A percentile compares a stretch with the other conserved stretches of the same genome.
Conservation (phyloP, 92 coral and sea anemone species). For the Bergia puertoricense region DNA sequence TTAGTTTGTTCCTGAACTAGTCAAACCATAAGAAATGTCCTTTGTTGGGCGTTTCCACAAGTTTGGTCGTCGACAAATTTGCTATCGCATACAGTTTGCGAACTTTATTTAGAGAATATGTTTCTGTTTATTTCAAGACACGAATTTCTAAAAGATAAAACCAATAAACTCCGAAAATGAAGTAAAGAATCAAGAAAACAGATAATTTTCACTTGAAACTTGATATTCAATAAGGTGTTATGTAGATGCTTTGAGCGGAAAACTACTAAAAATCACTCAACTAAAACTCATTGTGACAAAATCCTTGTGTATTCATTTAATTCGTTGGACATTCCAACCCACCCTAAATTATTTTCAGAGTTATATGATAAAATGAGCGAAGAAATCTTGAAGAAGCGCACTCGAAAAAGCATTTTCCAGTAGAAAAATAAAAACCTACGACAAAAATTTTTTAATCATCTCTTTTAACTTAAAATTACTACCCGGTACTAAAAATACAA, state of each 20-base stretch:
- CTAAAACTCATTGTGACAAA: not conserved
- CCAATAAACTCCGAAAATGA: not conserved
- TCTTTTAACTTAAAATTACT: conserved; percentile 12
- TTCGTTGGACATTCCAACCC: conserved; percentile 52
- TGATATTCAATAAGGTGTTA: conserved; percentile 25
- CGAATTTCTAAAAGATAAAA: not conserved
- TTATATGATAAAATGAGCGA: conserved; percentile 28
- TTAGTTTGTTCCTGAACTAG: not conserved
- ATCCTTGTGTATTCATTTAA: conserved; percentile 17
- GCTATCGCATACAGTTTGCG: not conserved
- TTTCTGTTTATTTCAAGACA: not conserved
- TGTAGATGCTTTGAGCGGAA: conserved; percentile 7
- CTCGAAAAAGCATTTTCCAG: conserved; percentile 11
- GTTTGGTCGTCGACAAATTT: not conserved
- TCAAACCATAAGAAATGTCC: not conserved
- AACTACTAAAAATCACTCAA: not conserved
- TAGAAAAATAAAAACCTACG: not conserved
- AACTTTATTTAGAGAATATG: not conserved
- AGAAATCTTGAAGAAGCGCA: not conserved
- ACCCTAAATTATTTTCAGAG: conserved; percentile 56
- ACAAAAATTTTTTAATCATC: conserved; percentile 3
- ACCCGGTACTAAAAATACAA: conserved; percentile 1
- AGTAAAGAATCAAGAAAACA: conserved; percentile 21
- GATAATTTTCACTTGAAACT: conserved; percentile 18
- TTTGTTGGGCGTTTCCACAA: conserved; percentile 33